Conservation (phyloP, 2,113 vertebrate species). For the Pelobates fuscus region DNA sequence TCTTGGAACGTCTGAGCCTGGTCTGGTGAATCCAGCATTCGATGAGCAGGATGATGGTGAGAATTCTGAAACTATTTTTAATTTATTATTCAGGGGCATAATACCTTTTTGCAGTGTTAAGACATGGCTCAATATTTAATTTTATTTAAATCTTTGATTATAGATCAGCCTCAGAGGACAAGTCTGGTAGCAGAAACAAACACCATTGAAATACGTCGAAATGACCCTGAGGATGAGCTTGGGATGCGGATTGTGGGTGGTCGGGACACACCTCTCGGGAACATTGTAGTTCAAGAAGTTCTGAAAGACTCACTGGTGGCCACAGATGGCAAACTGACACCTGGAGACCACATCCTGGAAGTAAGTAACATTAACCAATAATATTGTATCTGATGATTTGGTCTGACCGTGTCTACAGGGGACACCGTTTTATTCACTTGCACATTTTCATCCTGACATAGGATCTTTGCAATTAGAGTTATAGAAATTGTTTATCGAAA, state of each 20-base stretch:
- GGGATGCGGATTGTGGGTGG: conserved; percentile 88
- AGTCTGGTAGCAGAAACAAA: conserved; percentile 85
- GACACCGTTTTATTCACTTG: too few species aligned
- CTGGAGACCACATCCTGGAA: conserved; percentile 90
- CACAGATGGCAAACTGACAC: conserved; percentile 81
- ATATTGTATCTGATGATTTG: not conserved
- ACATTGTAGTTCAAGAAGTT: conserved; percentile 87
- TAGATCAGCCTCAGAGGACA: conserved; percentile 78
- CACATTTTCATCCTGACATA: too few species aligned
- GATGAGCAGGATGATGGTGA: conserved; percentile 88
- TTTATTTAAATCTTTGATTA: not conserved
- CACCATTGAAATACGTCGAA: conserved; percentile 78
- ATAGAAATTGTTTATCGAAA: too few species aligned
- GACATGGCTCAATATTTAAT: not conserved
- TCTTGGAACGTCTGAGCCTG: conserved; percentile 72
- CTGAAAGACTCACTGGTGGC: conserved; percentile 76
- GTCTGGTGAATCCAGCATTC: conserved; percentile 85
- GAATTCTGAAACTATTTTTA: conserved; percentile 12
- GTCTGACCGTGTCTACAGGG: too few species aligned
- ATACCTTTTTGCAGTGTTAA: too few species aligned
- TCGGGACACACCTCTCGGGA: conserved; percentile 88
- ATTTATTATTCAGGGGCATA: not conserved
- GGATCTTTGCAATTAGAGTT: too few species aligned
- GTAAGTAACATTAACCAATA: conserved; percentile 57
- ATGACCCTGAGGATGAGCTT: conserved; percentile 79